Evolutionary conservation across 2,797 vertebrate genomes (phyloP).

Genomic region (Amblyraja radiata): DNA sequence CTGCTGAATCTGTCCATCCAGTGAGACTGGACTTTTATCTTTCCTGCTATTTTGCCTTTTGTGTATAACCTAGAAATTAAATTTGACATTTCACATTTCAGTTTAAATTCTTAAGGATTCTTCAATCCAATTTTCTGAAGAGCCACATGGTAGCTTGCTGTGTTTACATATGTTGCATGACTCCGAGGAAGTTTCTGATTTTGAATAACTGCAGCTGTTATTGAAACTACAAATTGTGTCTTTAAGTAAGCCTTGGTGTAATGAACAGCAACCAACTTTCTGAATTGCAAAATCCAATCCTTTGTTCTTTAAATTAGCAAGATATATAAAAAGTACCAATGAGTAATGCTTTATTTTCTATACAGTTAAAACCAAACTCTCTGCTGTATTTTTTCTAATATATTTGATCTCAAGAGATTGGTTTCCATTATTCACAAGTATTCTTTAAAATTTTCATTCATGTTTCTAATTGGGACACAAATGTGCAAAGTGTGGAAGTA

Average conservation of each 20-base stretch:
- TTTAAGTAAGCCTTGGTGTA: neutral
- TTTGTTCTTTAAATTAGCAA: neutral
- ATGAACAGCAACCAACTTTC: neutral
- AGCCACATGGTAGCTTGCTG: neutral
- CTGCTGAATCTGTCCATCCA: no score
- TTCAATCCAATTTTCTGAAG: neutral
- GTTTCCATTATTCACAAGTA: neutral
- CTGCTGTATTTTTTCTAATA: neutral
- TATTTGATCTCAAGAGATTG: neutral
- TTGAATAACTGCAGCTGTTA: neutral
- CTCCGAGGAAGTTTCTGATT: neutral
- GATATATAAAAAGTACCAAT: neutral
- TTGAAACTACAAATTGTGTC: neutral
- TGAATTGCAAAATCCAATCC: neutral
- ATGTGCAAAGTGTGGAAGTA: neutral
- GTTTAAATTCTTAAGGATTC: neutral
- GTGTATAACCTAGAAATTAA: neutral
- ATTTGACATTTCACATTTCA: neutral
- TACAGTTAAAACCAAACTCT: neutral
- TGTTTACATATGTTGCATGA: neutral
- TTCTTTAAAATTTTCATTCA: neutral
- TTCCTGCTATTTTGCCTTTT: no score
- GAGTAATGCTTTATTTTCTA: neutral
- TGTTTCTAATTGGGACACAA: neutral
- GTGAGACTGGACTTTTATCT: no score